A percentile compares a stretch with the other conserved stretches of the same genome.
Conservation (phyloP, 2,797 vertebrate genomes). For the Chrosomus eos region DNA sequence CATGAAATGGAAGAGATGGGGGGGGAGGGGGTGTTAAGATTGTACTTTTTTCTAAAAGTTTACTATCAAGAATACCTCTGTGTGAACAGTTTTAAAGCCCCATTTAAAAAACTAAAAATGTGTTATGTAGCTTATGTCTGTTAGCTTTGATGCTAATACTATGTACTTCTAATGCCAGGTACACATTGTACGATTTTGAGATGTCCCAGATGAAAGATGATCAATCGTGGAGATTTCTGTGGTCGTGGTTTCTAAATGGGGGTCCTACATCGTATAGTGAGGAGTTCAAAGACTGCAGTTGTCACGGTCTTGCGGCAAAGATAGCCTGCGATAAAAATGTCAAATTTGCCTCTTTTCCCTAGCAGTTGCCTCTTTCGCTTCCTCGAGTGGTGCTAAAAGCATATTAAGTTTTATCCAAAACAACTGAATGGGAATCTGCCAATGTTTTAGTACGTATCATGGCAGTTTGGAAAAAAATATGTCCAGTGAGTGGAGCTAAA, state of each 20-base stretch:
- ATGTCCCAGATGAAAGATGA: no score
- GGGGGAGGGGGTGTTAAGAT: background rate
- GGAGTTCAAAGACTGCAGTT: no score
- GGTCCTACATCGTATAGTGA: no score
- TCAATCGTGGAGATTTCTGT: no score
- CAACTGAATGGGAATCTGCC: background rate
- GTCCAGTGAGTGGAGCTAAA: background rate
- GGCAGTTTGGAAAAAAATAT: no score
- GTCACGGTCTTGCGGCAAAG: no score
- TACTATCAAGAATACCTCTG: conserved; percentile 4
- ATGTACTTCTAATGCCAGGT: background rate
- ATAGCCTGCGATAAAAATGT: no score
- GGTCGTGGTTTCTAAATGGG: no score
- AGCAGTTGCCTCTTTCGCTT: no score
- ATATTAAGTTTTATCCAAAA: background rate
- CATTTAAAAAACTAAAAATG: background rate
- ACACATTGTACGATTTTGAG: no score
- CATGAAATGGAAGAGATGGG: conserved; percentile 52
- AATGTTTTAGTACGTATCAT: background rate
- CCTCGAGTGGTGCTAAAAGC: no score
- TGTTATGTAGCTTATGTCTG: background rate
- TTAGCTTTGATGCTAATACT: background rate
- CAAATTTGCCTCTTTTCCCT: no score
- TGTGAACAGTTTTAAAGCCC: background rate
- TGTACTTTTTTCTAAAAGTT: conserved; percentile 16